These are phyloP conservation scores for Ceratitis capitata DNA, from an alignment of 1,140 invertebrate genomes.

Conservation along the genomic window DNA sequence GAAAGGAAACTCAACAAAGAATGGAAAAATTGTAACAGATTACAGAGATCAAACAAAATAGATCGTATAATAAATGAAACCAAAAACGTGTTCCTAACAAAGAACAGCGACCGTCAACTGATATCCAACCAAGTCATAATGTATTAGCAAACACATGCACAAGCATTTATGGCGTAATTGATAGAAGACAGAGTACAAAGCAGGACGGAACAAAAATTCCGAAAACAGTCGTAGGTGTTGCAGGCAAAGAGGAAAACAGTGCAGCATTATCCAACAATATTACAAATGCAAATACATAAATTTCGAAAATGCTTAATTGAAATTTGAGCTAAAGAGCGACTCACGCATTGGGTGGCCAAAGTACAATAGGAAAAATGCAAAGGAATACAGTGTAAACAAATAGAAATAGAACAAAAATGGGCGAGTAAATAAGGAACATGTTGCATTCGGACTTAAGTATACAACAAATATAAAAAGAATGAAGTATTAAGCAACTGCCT, in stretches of 20 bases:
- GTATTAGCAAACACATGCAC: background rate
- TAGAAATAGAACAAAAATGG: background rate
- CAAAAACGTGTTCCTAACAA: background rate
- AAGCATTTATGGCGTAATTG: background rate
- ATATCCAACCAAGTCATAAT: background rate
- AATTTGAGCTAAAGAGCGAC: background rate
- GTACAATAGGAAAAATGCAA: too few species aligned
- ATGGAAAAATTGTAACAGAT: background rate
- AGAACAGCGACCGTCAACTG: background rate
- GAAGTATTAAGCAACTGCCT: background rate
- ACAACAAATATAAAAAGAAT: background rate
- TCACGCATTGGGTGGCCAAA: background rate
- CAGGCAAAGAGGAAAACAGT: background rate
- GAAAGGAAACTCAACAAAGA: background rate
- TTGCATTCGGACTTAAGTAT: background rate
- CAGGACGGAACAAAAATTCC: too few species aligned
- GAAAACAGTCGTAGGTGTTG: background rate
- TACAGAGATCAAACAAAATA: background rate
- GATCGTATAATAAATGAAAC: background rate
- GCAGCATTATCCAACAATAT: background rate
- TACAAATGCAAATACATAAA: background rate
- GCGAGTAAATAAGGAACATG: background rate
- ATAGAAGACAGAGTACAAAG: background rate
- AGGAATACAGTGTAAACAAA: background rate
- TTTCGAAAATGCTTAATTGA: background rate